Base-by-base conservation (phyloP, 1,140 invertebrate genomes). In the Myzus persicae region DNA sequence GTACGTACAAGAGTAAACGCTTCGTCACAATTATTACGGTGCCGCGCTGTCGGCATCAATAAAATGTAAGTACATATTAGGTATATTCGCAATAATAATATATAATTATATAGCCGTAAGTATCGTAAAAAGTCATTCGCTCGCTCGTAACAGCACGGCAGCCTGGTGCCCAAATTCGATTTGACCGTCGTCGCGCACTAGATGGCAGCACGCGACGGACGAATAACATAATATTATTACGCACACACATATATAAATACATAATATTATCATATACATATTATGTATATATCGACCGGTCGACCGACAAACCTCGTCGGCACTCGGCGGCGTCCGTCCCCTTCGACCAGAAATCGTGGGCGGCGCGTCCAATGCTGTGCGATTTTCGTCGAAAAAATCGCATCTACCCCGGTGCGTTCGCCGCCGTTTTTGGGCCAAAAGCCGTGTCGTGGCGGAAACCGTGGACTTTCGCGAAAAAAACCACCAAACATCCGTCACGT, bases 361-460 rank as follows among this genome's bases (percentile, higher is more conserved):
- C 67, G 67, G 90, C n/a, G 90, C 90, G 67, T 36, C 81, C n/a
- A 84, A 93, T 93, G 76, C 91, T 93, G 91, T 93, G 91, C 91
- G 81, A 85, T 93, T 93, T 93, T 93, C 14, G 14, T 38, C 22
- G 18, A 40, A 93, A 91, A 91, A 91, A 82, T 82, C 67, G 67
- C 42, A 82, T 46, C 40, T 82, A 1, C 8, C 14, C n/a, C 42
- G n/a, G 59, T 26, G 24, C 7, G 20, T 81, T 91, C 36, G 31
- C 9, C 31, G 11, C 36, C 36, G 91, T 31, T 54, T 40, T 14
- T 20, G 24, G 46, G 48, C 22, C 0, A 26, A 31, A 26, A 7
- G 67, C 18, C 24, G 81, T 40, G 11, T 93, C 31, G 11, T 81
- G 24, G 22, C 36, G 6, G 46, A 93, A 93, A 93, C 91, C 36